Evolutionary conservation across 2,113 vertebrate genomes (phyloP).

Genomic region (Narcine bancroftii): DNA sequence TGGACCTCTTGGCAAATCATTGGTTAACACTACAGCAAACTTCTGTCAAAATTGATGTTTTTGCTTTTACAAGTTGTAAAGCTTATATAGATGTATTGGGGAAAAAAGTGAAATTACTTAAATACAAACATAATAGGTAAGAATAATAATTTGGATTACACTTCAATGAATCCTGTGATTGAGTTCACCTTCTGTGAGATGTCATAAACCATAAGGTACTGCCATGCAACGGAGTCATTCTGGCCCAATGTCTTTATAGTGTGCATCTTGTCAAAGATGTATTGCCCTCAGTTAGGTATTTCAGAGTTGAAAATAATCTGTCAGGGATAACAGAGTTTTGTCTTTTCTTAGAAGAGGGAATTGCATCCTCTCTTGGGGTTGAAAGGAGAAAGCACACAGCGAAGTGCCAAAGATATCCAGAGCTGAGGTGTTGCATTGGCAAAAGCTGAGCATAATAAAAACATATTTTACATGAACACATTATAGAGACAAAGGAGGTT

Average conservation of each 20-base stretch:
- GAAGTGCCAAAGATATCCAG: not conserved
- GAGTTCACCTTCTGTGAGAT: not conserved
- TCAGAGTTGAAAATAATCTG: not conserved
- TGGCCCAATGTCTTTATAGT: not conserved
- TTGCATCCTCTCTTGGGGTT: not conserved
- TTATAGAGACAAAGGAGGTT: too few species aligned
- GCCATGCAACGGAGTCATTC: not conserved
- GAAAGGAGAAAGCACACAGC: not conserved
- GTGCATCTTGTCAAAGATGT: not conserved
- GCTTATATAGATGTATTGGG: not conserved
- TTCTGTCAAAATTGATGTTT: not conserved
- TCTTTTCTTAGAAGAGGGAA: not conserved
- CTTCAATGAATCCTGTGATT: not conserved
- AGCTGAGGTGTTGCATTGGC: not conserved
- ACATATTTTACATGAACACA: not conserved
- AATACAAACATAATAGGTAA: not conserved
- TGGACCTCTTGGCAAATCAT: not conserved
- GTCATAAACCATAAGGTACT: not conserved
- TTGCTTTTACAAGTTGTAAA: not conserved
- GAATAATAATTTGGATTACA: not conserved
- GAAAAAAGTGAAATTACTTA: not conserved
- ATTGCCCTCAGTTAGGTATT: conserved; percentile 1
- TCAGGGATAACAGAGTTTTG: not conserved
- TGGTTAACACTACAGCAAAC: not conserved
- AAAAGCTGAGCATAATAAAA: not conserved